Conservation (phyloP, 2,113 vertebrate genomes). For the Nothobranchius kuhntae region DNA sequence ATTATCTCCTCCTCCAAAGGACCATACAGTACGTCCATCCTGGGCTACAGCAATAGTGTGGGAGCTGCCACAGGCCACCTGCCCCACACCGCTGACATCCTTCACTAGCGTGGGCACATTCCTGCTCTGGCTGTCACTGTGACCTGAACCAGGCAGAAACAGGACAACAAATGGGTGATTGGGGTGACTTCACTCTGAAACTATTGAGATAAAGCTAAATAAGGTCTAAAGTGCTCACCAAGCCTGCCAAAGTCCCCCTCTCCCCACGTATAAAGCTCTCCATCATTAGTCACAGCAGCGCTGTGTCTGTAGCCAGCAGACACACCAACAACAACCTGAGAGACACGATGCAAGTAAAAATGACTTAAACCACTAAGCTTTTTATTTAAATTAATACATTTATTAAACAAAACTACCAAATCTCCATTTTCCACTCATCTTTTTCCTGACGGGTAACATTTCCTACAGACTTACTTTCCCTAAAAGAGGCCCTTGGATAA, state of each 20-base stretch:
- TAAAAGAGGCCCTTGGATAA: conserved; percentile 80
- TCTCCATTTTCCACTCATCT: neutral
- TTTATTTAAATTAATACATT: neutral
- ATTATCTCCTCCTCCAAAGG: conserved; percentile 84
- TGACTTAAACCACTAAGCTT: neutral
- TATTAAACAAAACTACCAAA: neutral
- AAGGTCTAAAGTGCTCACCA: conserved; percentile 59
- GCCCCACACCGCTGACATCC: conserved; percentile 83
- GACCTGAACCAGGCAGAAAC: conserved; percentile 63
- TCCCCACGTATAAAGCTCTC: conserved; percentile 85
- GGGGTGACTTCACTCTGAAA: neutral
- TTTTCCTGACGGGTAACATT: neutral
- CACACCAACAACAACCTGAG: conserved; percentile 81
- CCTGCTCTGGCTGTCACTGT: conserved; percentile 84
- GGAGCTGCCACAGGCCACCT: conserved; percentile 83
- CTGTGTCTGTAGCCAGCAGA: conserved; percentile 87
- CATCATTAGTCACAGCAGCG: conserved; percentile 82
- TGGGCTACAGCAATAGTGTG: conserved; percentile 83
- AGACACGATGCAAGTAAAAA: neutral
- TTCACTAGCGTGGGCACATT: conserved; percentile 83
- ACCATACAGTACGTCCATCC: conserved; percentile 83
- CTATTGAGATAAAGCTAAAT: neutral
- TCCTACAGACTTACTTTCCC: conserved; percentile 71
- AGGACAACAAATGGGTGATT: neutral
- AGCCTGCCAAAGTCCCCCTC: conserved; percentile 85